Evolutionary conservation across 2,888 invertebrate species (phyloP).

Genomic region (Pediacus dermestoides): DNA sequence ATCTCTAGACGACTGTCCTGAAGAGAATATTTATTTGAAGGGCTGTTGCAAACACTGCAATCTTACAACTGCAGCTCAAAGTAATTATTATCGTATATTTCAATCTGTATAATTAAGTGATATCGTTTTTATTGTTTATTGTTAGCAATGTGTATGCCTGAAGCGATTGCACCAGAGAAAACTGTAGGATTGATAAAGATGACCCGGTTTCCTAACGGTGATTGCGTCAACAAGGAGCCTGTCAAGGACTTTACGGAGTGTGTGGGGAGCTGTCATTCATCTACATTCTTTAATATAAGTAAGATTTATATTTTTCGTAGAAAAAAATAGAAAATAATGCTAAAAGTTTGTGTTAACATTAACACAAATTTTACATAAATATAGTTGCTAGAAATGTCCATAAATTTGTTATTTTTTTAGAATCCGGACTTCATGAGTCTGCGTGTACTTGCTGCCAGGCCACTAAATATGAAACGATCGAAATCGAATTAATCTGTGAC

Average conservation of each 20-base stretch:
- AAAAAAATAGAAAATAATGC: too few relatives aligned
- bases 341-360: neutral
- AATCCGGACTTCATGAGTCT: slow-evolving; percentile 55
- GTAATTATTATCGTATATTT: slow-evolving; percentile 39
- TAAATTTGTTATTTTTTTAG: slow-evolving; percentile 44
- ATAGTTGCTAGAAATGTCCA: neutral
- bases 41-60: slow-evolving; percentile 70
- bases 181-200: slow-evolving; percentile 60
- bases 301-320: slow-evolving; percentile 40
- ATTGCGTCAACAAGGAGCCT: slow-evolving; percentile 61
- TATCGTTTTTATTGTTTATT: too few relatives aligned
- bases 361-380: neutral
- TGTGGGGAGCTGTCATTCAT: slow-evolving; percentile 66
- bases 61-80: slow-evolving; percentile 49
- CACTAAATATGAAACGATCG: slow-evolving; percentile 33
- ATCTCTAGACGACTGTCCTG: slow-evolving; percentile 57
- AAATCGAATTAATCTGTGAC: slow-evolving; percentile 43
- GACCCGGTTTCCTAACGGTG: slow-evolving; percentile 53
- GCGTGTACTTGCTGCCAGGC: slow-evolving; percentile 57
- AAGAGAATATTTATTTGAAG: slow-evolving; percentile 55
- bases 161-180: slow-evolving; percentile 51
- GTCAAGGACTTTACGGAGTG: slow-evolving; percentile 67
- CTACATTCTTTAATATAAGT: slow-evolving; percentile 66
- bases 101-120: neutral
- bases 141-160: slow-evolving; percentile 58